Evolutionary conservation across 2,113 vertebrate species (phyloP), one percentile per base, ranked within the genome.

Genomic region (Larimichthys crocea): DNA sequence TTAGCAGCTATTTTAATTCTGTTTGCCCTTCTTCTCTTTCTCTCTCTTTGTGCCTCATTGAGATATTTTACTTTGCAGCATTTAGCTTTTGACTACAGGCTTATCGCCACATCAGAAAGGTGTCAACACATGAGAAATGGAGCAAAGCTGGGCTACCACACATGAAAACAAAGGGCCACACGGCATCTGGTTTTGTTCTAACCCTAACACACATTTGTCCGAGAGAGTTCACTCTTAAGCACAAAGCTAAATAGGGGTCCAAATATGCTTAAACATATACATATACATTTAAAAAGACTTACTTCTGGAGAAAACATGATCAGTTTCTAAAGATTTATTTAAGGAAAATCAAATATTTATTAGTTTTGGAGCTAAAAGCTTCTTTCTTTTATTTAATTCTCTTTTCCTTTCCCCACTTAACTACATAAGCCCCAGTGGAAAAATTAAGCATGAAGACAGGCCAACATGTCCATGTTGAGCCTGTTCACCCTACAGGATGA

Each of bases 21-120:
- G 22, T 17, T 24, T 24, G 24, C 20, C 31, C 55, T 62, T 17
- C 4, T 7, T 64, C 20, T 35, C 22, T 29, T 8, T 40, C 68
- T 65, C 15, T 31, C 8, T 71, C 65, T 65, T 14, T 29, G n/a
- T 59, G 29, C 17, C 57, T 42, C 16, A 42, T 3, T 57, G 17
- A 64, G 3, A 70, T 35, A 57, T 65, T 76, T 66, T 15, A 55
- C 29, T 46, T 17, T 64, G 46, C 14, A 19, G 52, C 50, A 81
- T 15, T 14, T 19, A 68, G 31, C 35, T 66, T 31, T 14, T 29
- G 44, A 66, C 52, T 22, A 4, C 42, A 65, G 19, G 50, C 49
- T 31, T 29, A 62, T 55, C 16, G 3, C 42, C 29, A 19, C 8
- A 49, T 64, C 66, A 53, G 15, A 61, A 31, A 65, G 61, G 40